Percentiles rank a stretch among this genome's conserved stretches.
Conservation (phyloP, 2,888 invertebrate genomes). For the Ornithoptera priamus region DNA sequence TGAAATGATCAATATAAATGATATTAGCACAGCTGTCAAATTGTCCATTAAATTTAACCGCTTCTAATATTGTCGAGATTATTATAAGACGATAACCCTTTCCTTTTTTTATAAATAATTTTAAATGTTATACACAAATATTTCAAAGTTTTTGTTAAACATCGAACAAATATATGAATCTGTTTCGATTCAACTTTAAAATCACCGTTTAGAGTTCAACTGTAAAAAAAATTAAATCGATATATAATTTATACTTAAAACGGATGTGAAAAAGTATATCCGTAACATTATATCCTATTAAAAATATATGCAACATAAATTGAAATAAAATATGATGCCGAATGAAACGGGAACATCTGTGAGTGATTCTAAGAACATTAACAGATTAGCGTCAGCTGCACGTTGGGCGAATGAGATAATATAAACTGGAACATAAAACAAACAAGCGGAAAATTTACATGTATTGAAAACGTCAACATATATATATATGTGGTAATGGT, state of each 20-base stretch:
- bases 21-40: conserved; percentile 48
- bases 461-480: conserved; percentile 15
- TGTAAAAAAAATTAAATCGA: too few species aligned
- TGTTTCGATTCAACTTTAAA: too few species aligned
- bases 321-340: conserved; percentile 13
- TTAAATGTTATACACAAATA: neutral
- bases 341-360: conserved; percentile 19
- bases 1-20: conserved; percentile 45
- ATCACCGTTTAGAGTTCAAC: too few species aligned
- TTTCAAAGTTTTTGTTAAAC: too few species aligned
- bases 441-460: neutral
- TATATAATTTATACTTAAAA: too few species aligned
- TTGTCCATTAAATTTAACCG: conserved; percentile 20
- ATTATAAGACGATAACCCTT: neutral
- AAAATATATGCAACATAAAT: neutral
- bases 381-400: conserved; percentile 24
- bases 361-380: conserved; percentile 16
- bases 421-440: conserved; percentile 15
- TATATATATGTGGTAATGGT: conserved; percentile 16
- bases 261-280: too few species aligned
- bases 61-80: conserved; percentile 5
- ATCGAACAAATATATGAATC: too few species aligned
- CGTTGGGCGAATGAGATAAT: conserved; percentile 7
- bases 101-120: neutral
- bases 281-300: neutral